A percentile compares a stretch with the other conserved stretches of the same genome.
Conservation (phyloP, 1,140 invertebrate species). For the Lepeophtheirus salmonis region DNA sequence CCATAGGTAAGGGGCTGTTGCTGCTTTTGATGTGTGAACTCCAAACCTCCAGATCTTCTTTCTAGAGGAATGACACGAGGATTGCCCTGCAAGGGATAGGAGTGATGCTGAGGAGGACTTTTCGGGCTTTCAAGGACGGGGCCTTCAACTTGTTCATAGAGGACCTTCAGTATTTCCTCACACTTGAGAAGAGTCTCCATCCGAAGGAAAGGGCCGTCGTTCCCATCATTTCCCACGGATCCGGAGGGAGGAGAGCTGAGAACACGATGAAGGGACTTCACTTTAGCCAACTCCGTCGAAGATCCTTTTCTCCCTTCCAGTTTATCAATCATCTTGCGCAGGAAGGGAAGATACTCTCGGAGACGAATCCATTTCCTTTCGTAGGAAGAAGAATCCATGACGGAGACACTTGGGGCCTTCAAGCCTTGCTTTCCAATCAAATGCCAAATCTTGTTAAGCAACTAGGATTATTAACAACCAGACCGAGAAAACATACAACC, state of each 20-base stretch:
- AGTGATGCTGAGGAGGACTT: not conserved
- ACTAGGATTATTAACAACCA: too few species aligned
- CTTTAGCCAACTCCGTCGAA: not conserved
- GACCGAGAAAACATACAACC: too few species aligned
- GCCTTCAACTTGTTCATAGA: slow-evolving; percentile 16
- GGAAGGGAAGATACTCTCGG: not conserved
- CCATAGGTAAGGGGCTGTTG: not conserved
- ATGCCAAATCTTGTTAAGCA: too few species aligned
- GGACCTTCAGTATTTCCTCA: slow-evolving; percentile 7
- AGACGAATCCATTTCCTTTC: not conserved
- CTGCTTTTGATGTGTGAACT: not conserved
- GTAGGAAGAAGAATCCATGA: too few species aligned
- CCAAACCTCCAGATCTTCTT: not conserved
- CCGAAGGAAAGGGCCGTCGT: not conserved
- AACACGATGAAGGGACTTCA: not conserved
- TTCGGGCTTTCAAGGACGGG: not conserved
- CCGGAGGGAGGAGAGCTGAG: not conserved
- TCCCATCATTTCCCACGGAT: not conserved
- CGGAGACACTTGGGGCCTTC: too few species aligned
- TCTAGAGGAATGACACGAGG: not conserved
- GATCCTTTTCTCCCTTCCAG: not conserved
- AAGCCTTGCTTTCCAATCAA: too few species aligned
- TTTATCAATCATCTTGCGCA: not conserved
- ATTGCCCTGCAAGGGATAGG: not conserved
- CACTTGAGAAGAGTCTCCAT: slow-evolving; percentile 15